Conservation (phyloP, 2,113 vertebrate genomes). For the Thinocorus orbignyianus region DNA sequence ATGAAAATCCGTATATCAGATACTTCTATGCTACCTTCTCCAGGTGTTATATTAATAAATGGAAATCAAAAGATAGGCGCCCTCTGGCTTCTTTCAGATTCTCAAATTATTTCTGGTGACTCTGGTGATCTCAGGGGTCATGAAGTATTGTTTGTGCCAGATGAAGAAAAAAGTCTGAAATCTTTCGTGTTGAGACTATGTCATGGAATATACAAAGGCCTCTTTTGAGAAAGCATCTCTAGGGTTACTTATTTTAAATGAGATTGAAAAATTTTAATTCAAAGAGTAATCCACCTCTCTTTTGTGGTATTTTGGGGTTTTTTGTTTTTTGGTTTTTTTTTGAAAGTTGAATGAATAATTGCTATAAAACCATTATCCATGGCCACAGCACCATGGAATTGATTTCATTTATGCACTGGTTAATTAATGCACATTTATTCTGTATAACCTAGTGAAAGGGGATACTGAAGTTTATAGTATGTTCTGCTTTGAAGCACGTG, state of each 20-base stretch:
- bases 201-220: neutral
- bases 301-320: neutral
- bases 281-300: neutral
- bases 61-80: neutral
- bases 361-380: neutral
- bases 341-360: neutral
- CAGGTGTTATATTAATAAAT: neutral
- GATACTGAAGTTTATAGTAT: neutral
- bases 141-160: neutral
- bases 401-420: neutral
- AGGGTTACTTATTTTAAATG: neutral
- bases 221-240: neutral
- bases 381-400: neutral
- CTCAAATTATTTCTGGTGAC: neutral
- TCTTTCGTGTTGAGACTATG: neutral
- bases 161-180: neutral
- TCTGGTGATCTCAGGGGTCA: neutral
- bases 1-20: neutral
- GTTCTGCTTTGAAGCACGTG: slow-evolving; percentile 6
- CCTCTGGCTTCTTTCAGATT: neutral
- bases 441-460: neutral
- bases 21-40: neutral
- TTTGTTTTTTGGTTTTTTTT: neutral
- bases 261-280: neutral
- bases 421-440: neutral